Base-by-base conservation (phyloP, 1,140 invertebrate species). In the Zaprionus davidi region DNA sequence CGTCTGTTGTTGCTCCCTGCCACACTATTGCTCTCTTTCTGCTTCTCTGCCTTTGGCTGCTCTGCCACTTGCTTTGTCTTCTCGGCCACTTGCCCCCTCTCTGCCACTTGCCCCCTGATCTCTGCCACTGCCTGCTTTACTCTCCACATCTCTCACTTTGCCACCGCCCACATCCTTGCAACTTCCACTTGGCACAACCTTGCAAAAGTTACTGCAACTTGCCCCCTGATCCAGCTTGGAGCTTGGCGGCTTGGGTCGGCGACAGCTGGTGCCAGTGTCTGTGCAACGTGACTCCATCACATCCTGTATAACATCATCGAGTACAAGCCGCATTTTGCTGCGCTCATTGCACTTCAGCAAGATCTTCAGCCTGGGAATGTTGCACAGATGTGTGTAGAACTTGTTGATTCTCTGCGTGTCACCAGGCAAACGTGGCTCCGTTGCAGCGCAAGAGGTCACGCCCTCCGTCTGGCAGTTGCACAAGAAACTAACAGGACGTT, bases 311-410 rank as follows among this genome's bases (percentile, higher is more conserved):
- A 81, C 76, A 9, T 81, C 81, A 26, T 91, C 68, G 15, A 79
- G 69, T 11, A 75, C 69, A 5, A 82, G 38, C 4, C 70, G 82
- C 59, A 74, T 62, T 24, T 56, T 55, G 26, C 70, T 85, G 11
- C 36, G 67, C 1, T 76, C 71, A 24, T 55, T 34, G 46, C 76
- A 58, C 5, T 76, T 31, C 36, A 81, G 44, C 78, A 90, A 64
- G 5, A 77, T 36, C 17, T 73, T 81, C 7, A 79, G 59, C 1
- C 81, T 73, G 3, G 90, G 90, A 36, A 92, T 79, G 38, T 59
- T 68, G 22, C 63, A 41, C 34, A 92, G 49, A 11, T 81, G 65
- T 26, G 90, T 79, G 26, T 78, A 91, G 62, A 78, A 91, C 28
- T 88, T 82, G 2, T 87, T 22, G 9, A 90, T 67, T 9, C 56